These are phyloP conservation scores for Bryconaethiops microstoma DNA, from an alignment of 2,797 vertebrate genomes.

Conservation along the genomic window DNA sequence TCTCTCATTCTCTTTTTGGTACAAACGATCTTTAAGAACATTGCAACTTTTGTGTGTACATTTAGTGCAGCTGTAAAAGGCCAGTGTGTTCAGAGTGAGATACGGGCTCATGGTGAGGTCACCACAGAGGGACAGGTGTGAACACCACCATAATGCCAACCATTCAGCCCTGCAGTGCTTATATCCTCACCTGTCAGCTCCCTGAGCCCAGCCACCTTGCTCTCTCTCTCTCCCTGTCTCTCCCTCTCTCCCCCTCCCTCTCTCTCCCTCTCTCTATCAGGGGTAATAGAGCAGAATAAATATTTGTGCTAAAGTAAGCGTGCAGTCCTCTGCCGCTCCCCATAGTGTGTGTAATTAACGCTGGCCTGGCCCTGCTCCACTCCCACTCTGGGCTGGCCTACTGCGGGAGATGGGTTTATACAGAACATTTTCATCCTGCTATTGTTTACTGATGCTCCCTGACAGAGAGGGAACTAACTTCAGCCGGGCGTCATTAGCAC, in stretches of 20 bases:
- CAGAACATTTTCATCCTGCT: constrained; percentile 38
- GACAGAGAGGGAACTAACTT: constrained; percentile 37
- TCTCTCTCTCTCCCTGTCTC: constrained; percentile 11
- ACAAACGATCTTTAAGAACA: background rate
- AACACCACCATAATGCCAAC: constrained; percentile 39
- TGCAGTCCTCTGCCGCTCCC: constrained; percentile 53
- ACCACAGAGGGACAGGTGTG: constrained; percentile 63
- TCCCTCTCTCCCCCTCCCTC: constrained; percentile 35
- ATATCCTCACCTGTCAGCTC: constrained; percentile 46
- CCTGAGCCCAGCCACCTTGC: constrained; percentile 8
- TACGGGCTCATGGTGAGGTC: constrained; percentile 48
- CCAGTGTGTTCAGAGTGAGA: constrained; percentile 3
- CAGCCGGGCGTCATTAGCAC: constrained; percentile 38
- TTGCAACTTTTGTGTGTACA: background rate
- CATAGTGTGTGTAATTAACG: constrained; percentile 69
- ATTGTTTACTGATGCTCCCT: constrained; percentile 43
- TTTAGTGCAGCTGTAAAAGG: constrained; percentile 22
- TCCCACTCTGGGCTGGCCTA: constrained; percentile 20
- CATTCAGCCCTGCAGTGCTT: constrained; percentile 47
- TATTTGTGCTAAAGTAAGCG: constrained; percentile 72
- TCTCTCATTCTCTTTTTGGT: background rate
- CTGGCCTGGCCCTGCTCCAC: constrained; percentile 39
- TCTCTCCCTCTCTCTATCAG: constrained; percentile 52
- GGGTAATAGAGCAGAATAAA: constrained; percentile 69
- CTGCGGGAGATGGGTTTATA: constrained; percentile 40